These are phyloP conservation scores for Hippolais icterina DNA, from an alignment of 2,113 vertebrate species.

Conservation along the genomic window DNA sequence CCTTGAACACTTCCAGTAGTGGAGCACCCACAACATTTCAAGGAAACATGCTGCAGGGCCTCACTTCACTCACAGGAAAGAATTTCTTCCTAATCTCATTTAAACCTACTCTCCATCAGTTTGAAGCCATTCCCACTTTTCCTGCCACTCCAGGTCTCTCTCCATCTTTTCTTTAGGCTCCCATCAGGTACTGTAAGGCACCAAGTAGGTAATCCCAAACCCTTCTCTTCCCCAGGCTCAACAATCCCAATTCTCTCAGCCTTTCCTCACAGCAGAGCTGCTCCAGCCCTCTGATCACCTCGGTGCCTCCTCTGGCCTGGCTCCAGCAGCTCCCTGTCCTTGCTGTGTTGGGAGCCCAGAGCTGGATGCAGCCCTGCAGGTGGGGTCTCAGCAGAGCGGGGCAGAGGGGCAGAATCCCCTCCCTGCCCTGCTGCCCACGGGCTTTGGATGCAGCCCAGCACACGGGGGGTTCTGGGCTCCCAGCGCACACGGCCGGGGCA, in stretches of 20 bases:
- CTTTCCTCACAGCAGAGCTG: background rate
- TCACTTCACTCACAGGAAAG: background rate
- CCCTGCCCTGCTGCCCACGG: background rate
- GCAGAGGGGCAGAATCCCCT: background rate
- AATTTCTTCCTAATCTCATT: background rate
- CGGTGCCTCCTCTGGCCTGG: background rate
- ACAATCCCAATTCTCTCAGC: fast-evolving
- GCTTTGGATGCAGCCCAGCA: background rate
- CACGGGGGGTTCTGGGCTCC: background rate
- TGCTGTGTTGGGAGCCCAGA: background rate
- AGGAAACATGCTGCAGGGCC: fast-evolving
- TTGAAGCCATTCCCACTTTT: background rate
- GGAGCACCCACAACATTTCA: background rate
- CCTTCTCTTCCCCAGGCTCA: fast-evolving
- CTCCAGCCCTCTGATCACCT: background rate
- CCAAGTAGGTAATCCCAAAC: fast-evolving
- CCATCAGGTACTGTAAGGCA: fast-evolving
- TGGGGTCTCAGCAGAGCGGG: background rate
- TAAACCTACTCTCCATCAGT: background rate
- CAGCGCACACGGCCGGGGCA: background rate
- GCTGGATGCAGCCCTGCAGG: background rate
- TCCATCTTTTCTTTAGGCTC: background rate
- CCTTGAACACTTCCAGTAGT: background rate
- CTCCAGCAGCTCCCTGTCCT: background rate
- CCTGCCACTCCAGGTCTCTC: background rate